Evolutionary conservation across 2,888 invertebrate species (phyloP).

Genomic region (Drosophila picticornis): DNA sequence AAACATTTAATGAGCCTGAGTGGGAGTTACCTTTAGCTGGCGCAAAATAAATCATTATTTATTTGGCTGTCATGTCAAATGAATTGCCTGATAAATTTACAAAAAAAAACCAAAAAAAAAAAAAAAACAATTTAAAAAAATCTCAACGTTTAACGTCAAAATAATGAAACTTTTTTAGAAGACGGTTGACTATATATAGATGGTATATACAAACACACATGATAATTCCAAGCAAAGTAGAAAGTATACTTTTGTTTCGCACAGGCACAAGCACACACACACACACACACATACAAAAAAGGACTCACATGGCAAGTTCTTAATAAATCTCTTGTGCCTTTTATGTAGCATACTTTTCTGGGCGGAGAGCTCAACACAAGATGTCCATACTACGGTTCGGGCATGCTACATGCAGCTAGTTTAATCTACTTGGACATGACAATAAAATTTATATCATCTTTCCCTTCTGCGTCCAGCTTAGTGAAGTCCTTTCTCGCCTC

Average conservation of each 20-base stretch:
- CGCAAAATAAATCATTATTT: conserved; percentile 79
- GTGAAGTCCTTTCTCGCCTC: conserved; percentile 75
- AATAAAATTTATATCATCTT: conserved; percentile 81
- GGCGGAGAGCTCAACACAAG: conserved; percentile 35
- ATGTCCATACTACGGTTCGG: conserved; percentile 8
- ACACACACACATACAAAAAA: conserved; percentile 19
- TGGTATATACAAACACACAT: not conserved
- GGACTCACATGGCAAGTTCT: conserved; percentile 42
- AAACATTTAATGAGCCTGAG: conserved; percentile 61
- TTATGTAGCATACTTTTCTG: conserved; percentile 65
- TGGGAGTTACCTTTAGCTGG: conserved; percentile 42
- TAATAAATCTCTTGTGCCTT: conserved; percentile 69
- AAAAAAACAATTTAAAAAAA: conserved; percentile 18
- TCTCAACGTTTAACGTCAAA: conserved; percentile 50
- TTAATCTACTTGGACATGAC: conserved; percentile 82
- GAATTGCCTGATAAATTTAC: conserved; percentile 67
- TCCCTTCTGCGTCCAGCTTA: conserved; percentile 60
- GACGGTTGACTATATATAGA: conserved; percentile 13
- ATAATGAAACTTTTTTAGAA: conserved; percentile 58
- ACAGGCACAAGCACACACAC: conserved; percentile 16
- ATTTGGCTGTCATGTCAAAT: conserved; percentile 73
- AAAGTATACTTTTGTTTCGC: conserved; percentile 51
- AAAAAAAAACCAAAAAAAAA: conserved; percentile 29
- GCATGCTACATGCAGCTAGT: conserved; percentile 69
- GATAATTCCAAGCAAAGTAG: conserved; percentile 36